Evolutionary conservation across 2,113 vertebrate genomes (phyloP), one percentile per base, ranked within the genome.

Genomic region (Onychostoma macrolepis): DNA sequence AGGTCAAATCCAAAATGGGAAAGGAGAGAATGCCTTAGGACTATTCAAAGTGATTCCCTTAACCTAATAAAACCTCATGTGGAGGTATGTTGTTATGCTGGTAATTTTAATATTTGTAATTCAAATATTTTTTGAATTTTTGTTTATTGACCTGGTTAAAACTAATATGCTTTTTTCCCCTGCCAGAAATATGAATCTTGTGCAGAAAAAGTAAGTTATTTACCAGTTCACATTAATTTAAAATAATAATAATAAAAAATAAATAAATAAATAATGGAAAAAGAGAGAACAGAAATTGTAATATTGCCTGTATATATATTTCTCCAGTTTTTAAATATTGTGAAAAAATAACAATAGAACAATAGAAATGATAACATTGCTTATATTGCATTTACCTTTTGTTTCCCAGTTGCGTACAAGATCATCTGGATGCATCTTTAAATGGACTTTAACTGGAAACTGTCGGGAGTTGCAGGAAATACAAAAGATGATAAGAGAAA

Each of bases 361-460:
- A 50, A 17, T 5, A 50, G 0, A 50, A 33, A 41, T 72, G 4
- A 38, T 24, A 72, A 24, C 24, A 72, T 38, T 21, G 21, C 2
- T 21, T 58, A 56, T 2, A 56, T 13, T 24, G 19, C 33, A 8
- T 30, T 78, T 21, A 9, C 15, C 13, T 30, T 58, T 24, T 79
- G 30, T 58, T 56, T 58, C 9, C 30, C 45, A 38, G 43, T 9
- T 0, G 0, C 0, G 0, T 15, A 2, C 0, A 11, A 38, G 0
- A 28, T 4, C 0, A 85, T 6, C 13, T 33, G 5, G 0, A 2
- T 88, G 87, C 78, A 88, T 88, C 80, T 76, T 85, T 4, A 19
- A 17, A 2, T 85, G 84, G 84, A 26, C 69, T 74, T 11, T 41
- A 41, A 0, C 0, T 28, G 30, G 26, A 75, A 26, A n/a, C 17